Conservation (phyloP, 2,113 vertebrate species). For the Asarcornis scutulata region DNA sequence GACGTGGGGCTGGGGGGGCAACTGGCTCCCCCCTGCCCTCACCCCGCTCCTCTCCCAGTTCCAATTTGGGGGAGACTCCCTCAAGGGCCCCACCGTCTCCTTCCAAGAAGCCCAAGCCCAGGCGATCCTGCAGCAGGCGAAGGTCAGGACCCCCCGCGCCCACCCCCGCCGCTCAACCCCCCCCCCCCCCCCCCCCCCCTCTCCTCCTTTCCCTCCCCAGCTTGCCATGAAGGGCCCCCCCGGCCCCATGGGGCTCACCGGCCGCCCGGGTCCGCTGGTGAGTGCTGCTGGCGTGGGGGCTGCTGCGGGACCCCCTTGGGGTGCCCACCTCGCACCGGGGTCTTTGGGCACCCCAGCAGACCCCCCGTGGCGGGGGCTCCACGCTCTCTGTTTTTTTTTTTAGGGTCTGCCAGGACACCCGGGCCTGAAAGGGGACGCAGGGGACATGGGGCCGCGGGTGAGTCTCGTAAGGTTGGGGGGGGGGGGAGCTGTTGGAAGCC, state of each 20-base stretch:
- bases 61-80: conserved; percentile 82
- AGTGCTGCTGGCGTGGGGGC: not conserved
- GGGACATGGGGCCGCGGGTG: conserved; percentile 74
- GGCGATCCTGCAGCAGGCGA: conserved; percentile 87
- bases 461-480: not conserved
- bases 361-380: too few relatives aligned
- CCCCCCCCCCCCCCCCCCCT: not conserved
- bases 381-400: not conserved
- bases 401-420: conserved; percentile 76
- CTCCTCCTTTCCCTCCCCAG: conserved; percentile 58
- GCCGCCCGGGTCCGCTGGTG: conserved; percentile 87
- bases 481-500: too few relatives aligned
- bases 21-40: not conserved
- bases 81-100: conserved; percentile 86
- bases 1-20: not conserved
- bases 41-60: conserved; percentile 74
- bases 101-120: conserved; percentile 91
- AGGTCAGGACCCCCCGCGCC: conserved; percentile 67
- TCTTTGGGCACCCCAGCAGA: too few relatives aligned
- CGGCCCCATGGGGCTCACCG: conserved; percentile 85
- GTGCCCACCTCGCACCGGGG: too few relatives aligned
- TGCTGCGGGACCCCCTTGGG: not conserved
- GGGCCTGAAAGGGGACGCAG: conserved; percentile 75
- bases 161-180: too few relatives aligned
- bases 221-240: conserved; percentile 88